phyloP scores from a whole-genome alignment of 2,888 invertebrate genomes.

The Platycnemis pennipes region DNA sequence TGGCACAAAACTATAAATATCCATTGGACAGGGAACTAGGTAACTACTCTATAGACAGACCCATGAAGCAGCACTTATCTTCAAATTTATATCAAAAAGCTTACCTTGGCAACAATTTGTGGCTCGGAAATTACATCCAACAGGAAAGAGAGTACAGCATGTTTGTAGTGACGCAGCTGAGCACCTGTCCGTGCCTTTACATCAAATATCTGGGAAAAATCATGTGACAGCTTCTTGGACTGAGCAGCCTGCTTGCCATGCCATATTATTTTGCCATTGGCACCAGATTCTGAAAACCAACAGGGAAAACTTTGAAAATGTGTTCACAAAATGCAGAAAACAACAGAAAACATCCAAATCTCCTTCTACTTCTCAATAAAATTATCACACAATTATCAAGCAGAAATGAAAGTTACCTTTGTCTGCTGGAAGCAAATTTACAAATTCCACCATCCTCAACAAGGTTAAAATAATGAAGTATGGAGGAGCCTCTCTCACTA shows the following conservation, averaged over 20 bases:
- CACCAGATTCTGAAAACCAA: conserved; percentile 45
- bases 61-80: too few relatives aligned
- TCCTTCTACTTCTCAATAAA: background rate
- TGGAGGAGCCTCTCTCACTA: conserved; percentile 85
- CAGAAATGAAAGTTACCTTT: conserved; percentile 74
- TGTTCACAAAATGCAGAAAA: conserved; percentile 2
- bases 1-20: conserved; percentile 63
- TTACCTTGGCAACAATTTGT: conserved; percentile 85
- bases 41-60: too few relatives aligned
- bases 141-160: conserved; percentile 88
- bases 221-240: conserved; percentile 73
- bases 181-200: conserved; percentile 85
- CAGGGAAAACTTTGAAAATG: background rate
- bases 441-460: conserved; percentile 84
- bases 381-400: background rate
- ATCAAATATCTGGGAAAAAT: conserved; percentile 83
- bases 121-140: conserved; percentile 85
- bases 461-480: conserved; percentile 84
- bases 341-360: conserved; percentile 3
- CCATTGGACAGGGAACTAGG: background rate
- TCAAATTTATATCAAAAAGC: background rate
- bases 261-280: conserved; percentile 68
- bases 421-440: conserved; percentile 85
- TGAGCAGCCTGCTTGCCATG: conserved; percentile 78
- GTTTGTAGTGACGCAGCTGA: conserved; percentile 92